Base-by-base conservation (phyloP, 2,797 vertebrate species). In the Muscicapa comitata region DNA sequence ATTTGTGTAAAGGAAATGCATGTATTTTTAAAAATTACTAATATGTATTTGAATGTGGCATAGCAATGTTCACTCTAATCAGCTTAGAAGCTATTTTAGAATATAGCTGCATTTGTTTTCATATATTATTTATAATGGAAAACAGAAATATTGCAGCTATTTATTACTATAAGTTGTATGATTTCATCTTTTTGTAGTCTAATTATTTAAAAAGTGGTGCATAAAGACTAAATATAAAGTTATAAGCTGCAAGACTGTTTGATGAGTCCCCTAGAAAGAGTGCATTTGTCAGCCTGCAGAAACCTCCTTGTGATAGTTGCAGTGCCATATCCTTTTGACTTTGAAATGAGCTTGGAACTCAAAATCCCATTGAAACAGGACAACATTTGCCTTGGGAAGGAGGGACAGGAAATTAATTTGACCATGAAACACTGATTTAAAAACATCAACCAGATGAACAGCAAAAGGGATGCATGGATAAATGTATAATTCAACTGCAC, bases 381-480 rank as follows among this genome's bases (percentile, higher is more conserved):
- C 80, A 21, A 18, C 78, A 21, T 74, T 65, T 94, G 68, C 35
- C 42, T 95, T 91, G 72, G 68, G 71, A 88, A 92, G 80, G 57
- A 86, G 87, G 50, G 55, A 38, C 31, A 95, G 68, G 73, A 93
- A 38, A 38, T 38, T 15, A 38, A 72, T 80, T 50, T 93, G 48
- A 63, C 45, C 14, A 3, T 58, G 28, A 92, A 86, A 53, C 38
- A 71, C 26, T 80, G n/a, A 67, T 71, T 51, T 86, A 62, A 88
- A 95, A 94, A 81, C 37, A 90, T 90, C 66, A 79, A 71, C 13
- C 61, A 92, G 58, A 85, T 76, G 66, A 96, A 93, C 38, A 70
- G 40, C 80, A 74, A 67, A 72, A 72, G 31, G 29, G 33, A 65
- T 65, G 35, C 25, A 67, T 38, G 54, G 20, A 81, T 73, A 86